These are phyloP conservation scores for Phalloptychus januarius DNA, from an alignment of 2,797 vertebrate genomes.

Conservation along the genomic window DNA sequence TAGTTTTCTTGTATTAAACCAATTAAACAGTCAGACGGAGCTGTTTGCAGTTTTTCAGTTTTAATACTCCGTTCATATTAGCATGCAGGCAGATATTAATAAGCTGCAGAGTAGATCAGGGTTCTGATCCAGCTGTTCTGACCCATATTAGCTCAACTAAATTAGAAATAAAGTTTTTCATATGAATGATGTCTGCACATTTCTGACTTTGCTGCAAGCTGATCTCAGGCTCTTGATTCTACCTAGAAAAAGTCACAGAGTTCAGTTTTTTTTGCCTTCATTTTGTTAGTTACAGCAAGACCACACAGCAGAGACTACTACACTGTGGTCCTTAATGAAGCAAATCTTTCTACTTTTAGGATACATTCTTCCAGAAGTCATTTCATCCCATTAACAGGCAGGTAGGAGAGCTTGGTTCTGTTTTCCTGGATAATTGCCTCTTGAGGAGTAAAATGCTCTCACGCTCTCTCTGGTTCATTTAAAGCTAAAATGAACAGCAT, in stretches of 20 bases:
- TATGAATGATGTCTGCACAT: slow-evolving; percentile 44
- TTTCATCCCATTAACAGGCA: neutral
- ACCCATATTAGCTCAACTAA: slow-evolving; percentile 55
- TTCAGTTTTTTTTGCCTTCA: neutral
- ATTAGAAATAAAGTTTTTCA: slow-evolving; percentile 51
- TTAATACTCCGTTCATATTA: slow-evolving; percentile 19
- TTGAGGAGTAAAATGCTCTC: neutral
- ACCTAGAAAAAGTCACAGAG: neutral
- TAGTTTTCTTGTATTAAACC: slow-evolving; percentile 9
- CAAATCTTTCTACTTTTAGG: neutral
- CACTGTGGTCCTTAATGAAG: slow-evolving; percentile 22
- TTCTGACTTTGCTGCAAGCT: slow-evolving; percentile 17
- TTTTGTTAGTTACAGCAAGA: neutral
- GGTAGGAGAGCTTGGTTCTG: neutral
- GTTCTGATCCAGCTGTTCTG: slow-evolving; percentile 54
- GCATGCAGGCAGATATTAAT: slow-evolving; percentile 30
- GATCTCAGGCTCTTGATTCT: slow-evolving; percentile 20
- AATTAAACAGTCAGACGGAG: slow-evolving; percentile 2
- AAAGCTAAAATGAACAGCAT: neutral
- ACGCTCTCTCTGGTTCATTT: neutral
- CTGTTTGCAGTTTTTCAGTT: slow-evolving; percentile 11
- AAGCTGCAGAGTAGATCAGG: slow-evolving; percentile 47
- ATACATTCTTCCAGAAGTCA: neutral
- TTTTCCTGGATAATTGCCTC: slow-evolving; percentile 4
- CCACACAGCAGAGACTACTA: slow-evolving; percentile 9